A percentile compares a stretch with the other conserved stretches of the same genome.
These are phyloP conservation scores for Nycteola revayana DNA, from an alignment of 2,888 invertebrate species.

Conservation along the genomic window DNA sequence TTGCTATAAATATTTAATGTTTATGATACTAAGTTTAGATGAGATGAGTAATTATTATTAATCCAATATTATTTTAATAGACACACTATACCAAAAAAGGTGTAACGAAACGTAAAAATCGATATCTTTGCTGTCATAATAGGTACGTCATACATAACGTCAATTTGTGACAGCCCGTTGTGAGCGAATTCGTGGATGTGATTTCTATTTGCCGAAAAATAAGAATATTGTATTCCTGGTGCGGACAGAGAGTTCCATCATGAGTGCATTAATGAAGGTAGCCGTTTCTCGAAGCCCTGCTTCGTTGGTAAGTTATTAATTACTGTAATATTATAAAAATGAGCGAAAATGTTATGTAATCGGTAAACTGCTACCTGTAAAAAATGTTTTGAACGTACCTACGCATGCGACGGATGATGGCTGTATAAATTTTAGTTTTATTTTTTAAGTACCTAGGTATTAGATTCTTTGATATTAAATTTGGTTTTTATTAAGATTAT, in stretches of 20 bases:
- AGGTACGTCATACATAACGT: slow-evolving; percentile 1
- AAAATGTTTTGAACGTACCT: slow-evolving; percentile 41
- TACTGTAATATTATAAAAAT: slow-evolving; percentile 22
- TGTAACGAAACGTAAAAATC: no score
- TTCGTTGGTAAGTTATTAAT: slow-evolving; percentile 56
- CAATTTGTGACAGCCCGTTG: slow-evolving; percentile 5
- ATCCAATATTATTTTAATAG: no score
- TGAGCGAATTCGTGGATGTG: slow-evolving; percentile 37
- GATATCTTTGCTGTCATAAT: no score
- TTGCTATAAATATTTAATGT: no score
- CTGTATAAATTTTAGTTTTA: no score
- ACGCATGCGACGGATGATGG: no score
- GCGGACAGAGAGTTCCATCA: slow-evolving; percentile 81
- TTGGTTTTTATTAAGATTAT: no score
- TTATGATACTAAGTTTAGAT: no score
- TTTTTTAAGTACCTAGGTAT: no score
- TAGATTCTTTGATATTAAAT: no score
- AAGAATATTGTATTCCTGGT: slow-evolving; percentile 65
- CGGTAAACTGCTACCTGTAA: slow-evolving; percentile 26
- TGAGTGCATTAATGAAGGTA: slow-evolving; percentile 77
- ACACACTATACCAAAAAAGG: no score
- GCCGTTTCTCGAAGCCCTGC: slow-evolving; percentile 67
- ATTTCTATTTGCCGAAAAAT: slow-evolving; percentile 29
- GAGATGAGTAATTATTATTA: no score
- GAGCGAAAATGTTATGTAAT: slow-evolving; percentile 70